These are phyloP conservation scores for Numida meleagris DNA, from an alignment of 2,113 vertebrate genomes.

Conservation along the genomic window DNA sequence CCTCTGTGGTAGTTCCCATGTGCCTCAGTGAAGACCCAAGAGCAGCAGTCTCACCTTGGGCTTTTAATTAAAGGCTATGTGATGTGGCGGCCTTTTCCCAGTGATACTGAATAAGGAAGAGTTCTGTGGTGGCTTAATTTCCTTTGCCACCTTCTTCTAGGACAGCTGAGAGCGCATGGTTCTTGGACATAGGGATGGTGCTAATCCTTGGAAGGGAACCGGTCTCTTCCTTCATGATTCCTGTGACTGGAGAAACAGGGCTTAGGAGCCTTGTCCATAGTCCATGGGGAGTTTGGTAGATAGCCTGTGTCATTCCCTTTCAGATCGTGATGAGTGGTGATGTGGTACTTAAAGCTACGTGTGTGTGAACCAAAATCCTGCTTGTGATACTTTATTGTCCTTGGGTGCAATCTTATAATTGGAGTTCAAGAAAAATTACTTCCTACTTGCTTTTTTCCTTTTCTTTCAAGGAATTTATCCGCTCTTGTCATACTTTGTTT, in stretches of 20 bases:
- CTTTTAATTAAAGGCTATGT: neutral
- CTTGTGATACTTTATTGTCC: neutral
- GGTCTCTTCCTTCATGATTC: neutral
- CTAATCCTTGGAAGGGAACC: neutral
- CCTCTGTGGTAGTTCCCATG: neutral
- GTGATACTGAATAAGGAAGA: neutral
- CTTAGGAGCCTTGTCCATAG: neutral
- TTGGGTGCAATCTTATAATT: neutral
- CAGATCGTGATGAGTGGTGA: neutral
- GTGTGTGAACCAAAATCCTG: neutral
- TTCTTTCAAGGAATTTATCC: accelerated
- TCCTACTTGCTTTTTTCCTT: neutral
- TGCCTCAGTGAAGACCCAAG: neutral
- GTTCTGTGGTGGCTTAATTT: neutral
- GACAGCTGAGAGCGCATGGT: accelerated
- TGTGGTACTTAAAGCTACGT: neutral
- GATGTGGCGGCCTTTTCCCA: neutral
- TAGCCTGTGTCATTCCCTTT: neutral
- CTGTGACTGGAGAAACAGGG: neutral
- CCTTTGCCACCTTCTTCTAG: neutral
- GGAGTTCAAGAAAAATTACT: neutral
- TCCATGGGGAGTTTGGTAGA: neutral
- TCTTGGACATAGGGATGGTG: accelerated
- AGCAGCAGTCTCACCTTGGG: neutral
- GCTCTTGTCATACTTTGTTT: accelerated